phyloP scores from a whole-genome alignment of 1,140 invertebrate species.

The Drosophila pseudoananassae region DNA sequence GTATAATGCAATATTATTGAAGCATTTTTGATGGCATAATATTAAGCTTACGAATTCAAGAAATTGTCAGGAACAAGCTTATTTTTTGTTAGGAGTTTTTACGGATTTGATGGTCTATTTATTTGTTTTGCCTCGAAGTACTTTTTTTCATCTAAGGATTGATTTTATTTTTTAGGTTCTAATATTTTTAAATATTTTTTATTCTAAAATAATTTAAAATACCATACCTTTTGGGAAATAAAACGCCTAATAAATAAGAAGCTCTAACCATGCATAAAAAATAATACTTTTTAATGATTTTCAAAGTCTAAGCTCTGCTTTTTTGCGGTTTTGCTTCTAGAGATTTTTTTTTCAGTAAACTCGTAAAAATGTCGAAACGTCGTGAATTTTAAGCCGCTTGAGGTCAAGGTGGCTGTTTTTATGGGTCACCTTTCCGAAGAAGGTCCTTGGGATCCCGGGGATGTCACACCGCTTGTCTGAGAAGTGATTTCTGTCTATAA shows the following conservation, averaged over 20 bases:
- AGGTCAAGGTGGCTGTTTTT: constrained; percentile 20
- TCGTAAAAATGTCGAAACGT: constrained; percentile 9
- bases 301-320: too few species aligned
- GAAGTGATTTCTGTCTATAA: constrained; percentile 10
- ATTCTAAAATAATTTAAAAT: background rate
- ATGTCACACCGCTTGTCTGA: constrained; percentile 1
- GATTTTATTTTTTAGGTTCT: too few species aligned
- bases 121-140: too few species aligned
- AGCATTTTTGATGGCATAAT: background rate
- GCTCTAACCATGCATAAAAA: background rate
- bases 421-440: constrained; percentile 9
- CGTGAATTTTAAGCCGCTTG: constrained; percentile 29
- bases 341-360: background rate
- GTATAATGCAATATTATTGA: background rate
- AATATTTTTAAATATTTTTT: too few species aligned
- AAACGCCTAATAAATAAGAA: background rate
- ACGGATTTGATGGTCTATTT: too few species aligned
- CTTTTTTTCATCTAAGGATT: too few species aligned
- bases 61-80: background rate
- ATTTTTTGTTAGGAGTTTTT: background rate
- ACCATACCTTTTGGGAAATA: background rate
- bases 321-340: background rate
- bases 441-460: background rate
- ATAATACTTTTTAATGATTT: background rate
- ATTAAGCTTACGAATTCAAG: background rate